Base-by-base conservation (phyloP, 2,888 invertebrate species). In the Empis stercorea region DNA sequence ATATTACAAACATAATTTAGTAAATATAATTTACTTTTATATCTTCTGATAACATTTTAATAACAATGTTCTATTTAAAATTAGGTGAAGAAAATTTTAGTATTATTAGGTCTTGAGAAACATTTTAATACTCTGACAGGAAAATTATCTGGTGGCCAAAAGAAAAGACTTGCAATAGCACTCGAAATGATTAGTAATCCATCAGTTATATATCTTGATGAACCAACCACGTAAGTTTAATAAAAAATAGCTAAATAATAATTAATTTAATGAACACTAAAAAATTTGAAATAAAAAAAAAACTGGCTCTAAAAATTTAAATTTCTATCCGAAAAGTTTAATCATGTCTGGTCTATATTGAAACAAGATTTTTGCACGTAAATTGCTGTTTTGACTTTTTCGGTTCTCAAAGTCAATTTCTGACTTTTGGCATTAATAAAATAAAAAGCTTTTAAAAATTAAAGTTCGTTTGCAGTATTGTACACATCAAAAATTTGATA, bases 181-280 rank as follows among this genome's bases (percentile, higher is more conserved):
- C 69, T 87, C 52, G 89, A 89, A 63, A 73, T 89, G 50, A 78
- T 89, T 42, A 88, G 86, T 55, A 91, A 89, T 64, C 89, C 89
- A 10, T 87, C 88, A 15, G 78, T 91, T 48, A 76, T 89, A 74
- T 91, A 88, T 70, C 79, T 89, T 52, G 89, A 91, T 61, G 89
- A 89, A 64, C 89, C 89, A 39, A 91, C 89, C 10, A 88, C 87
- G 78, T 78, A 60, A 75, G 76, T 73, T 49, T 37, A 20, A 14
- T 39, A 15, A 10, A 15, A 20, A 4, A 4, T 4, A 20, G 7
- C 9, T 13, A 32, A 13, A 32, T 17, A 16, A 23, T 40, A 39
- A 14, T n/a, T 10, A 13, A 5, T 32, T 32, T 32, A 32, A 13
- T n/a, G n/a, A n/a, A n/a, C n/a, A n/a, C n/a, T n/a, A n/a, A n/a